Base-by-base conservation (phyloP, 2,888 invertebrate genomes). In the Lasioglossum marginatum region DNA sequence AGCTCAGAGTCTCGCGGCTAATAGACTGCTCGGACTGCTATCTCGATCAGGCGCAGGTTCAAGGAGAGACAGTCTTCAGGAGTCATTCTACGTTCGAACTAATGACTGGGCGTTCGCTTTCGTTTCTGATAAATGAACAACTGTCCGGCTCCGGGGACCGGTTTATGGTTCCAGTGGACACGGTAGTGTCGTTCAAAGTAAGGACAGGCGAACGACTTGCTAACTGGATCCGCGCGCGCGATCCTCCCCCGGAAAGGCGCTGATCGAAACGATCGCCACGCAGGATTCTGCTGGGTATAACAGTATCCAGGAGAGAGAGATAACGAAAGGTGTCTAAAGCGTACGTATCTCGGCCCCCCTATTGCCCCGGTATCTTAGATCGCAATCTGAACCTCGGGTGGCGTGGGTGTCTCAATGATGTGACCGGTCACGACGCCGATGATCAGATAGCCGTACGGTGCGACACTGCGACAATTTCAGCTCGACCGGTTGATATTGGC, bases 301-400 rank as follows among this genome's bases (percentile, higher is more conserved):
- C 91, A 81, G 89, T 83, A 86, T 89, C 63, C 84, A 70, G 68
- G 80, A 87, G 91, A 91, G 89, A 89, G 88, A 89, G 91, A 91
- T 91, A 89, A 84, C 77, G 81, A 88, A 80, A 87, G 85, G 87
- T 86, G 88, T 85, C 83, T 81, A 82, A 83, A 83, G 81, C 81
- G 71, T 83, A 79, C 78, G 63, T 89, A 88, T 88, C 86, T 89
- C 73, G 73, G 71, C 68, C n/a, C 40, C 83, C 83, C 86, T 81
- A 89, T 87, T 82, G 86, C 82, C 68, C 5, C 70, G 70, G 63
- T 91, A 88, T 91, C 91, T 90, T 48, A 88, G 90, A 90, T 90
- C 80, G 79, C 86, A 87, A 91, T 90, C 68, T 6, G 68, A 23
- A 57, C 12, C 90, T 78, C 68, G 6, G 23, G 19, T 31, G 63